These are phyloP conservation scores for Aramus guarauna DNA, from an alignment of 2,113 vertebrate genomes.

Conservation along the genomic window DNA sequence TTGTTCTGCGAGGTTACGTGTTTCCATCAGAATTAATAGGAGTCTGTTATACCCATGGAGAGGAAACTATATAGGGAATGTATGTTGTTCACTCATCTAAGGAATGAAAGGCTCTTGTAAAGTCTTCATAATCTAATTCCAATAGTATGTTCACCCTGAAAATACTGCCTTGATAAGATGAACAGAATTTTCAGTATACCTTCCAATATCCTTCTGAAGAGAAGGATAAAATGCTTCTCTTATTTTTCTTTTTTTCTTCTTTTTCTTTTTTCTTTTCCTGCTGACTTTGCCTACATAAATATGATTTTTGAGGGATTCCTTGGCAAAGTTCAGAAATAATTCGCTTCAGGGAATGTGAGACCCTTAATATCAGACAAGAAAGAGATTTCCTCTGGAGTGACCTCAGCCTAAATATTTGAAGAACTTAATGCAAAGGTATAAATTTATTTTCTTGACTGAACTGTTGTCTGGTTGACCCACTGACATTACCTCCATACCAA, in stretches of 20 bases:
- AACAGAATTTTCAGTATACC: neutral
- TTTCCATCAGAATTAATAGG: neutral
- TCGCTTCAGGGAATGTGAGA: neutral
- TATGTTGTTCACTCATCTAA: neutral
- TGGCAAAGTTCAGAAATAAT: neutral
- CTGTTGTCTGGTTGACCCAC: neutral
- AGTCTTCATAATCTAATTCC: neutral
- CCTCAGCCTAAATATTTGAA: conserved; percentile 20
- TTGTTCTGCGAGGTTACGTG: neutral
- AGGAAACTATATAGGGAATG: neutral
- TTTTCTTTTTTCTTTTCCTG: neutral
- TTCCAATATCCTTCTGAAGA: neutral
- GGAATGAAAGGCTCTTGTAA: neutral
- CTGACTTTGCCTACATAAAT: neutral
- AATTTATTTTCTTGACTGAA: neutral
- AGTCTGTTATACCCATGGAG: neutral
- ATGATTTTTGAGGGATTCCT: neutral
- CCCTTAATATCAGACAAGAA: neutral
- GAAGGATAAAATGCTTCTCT: neutral
- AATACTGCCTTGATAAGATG: neutral
- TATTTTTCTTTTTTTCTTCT: neutral
- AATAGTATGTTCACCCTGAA: neutral
- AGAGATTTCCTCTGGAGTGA: neutral
- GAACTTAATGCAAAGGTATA: neutral
- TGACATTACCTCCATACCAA: neutral